Evolutionary conservation across 2,797 vertebrate genomes (phyloP).

Genomic region (Sparidentex hasta): DNA sequence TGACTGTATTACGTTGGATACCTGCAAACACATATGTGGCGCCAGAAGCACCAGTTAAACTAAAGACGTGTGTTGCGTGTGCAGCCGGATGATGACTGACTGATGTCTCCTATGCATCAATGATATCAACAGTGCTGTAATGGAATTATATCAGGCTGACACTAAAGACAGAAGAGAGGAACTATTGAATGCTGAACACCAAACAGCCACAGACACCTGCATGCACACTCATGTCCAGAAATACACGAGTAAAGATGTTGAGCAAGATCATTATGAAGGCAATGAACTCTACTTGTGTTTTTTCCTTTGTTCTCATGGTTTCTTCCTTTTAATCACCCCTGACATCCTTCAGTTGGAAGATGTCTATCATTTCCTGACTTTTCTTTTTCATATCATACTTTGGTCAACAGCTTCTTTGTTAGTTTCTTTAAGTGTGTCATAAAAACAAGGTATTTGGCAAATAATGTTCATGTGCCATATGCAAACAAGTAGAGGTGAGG

Average conservation of each 20-base stretch:
- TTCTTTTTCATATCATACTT: not conserved
- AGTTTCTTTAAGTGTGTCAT: not conserved
- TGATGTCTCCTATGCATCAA: slow-evolving; percentile 22
- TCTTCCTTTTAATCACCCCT: too few species aligned
- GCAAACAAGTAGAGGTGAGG: slow-evolving; percentile 33
- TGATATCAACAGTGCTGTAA: slow-evolving; percentile 52
- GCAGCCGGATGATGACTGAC: slow-evolving; percentile 20
- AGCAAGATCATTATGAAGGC: too few species aligned
- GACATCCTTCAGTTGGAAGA: too few species aligned
- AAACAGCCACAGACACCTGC: not conserved
- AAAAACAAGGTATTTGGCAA: slow-evolving; percentile 29
- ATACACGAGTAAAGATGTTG: not conserved
- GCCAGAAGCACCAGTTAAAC: not conserved
- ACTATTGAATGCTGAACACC: not conserved
- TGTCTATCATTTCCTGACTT: not conserved
- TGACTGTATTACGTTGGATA: slow-evolving; percentile 14
- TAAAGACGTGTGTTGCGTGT: slow-evolving; percentile 12
- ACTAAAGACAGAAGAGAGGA: slow-evolving; percentile 11
- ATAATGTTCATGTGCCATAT: not conserved
- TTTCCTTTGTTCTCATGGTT: too few species aligned
- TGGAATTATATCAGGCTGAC: slow-evolving; percentile 29
- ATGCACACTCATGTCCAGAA: slow-evolving; percentile 2
- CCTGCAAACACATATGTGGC: slow-evolving; percentile 17
- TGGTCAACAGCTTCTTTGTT: slow-evolving; percentile 7
- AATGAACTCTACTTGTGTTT: too few species aligned